Percentiles rank a stretch among this genome's conserved stretches.
Conservation (phyloP, 2,888 invertebrate species). For the Chaitophorus viminalis region DNA sequence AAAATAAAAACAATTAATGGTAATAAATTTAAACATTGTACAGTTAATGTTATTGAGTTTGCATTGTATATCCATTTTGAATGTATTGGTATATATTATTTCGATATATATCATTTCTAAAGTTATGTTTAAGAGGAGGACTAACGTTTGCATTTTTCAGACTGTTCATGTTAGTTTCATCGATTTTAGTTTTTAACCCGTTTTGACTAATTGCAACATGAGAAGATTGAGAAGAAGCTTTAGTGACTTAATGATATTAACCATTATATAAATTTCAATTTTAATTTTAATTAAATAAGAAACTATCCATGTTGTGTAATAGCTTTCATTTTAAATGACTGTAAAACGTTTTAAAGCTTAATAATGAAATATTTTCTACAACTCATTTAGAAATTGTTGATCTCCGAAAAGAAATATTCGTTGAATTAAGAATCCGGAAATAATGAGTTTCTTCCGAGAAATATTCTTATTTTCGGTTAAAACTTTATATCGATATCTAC, state of each 20-base stretch:
- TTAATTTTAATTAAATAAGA: background rate
- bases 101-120: too few species aligned
- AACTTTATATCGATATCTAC: background rate
- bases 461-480: background rate
- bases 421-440: background rate
- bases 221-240: background rate
- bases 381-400: background rate
- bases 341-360: background rate
- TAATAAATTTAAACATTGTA: too few species aligned
- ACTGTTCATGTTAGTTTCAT: background rate
- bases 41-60: too few species aligned
- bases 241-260: background rate
- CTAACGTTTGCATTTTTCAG: background rate
- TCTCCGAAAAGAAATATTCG: background rate
- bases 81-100: too few species aligned
- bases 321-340: background rate
- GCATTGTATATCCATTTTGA: too few species aligned
- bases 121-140: too few species aligned
- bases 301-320: background rate
- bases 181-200: background rate
- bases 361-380: background rate
- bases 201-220: background rate
- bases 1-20: too few species aligned
- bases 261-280: background rate
- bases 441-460: too few species aligned